Conservation (phyloP, 2,888 invertebrate genomes). For the Stenichneumon culpator region DNA sequence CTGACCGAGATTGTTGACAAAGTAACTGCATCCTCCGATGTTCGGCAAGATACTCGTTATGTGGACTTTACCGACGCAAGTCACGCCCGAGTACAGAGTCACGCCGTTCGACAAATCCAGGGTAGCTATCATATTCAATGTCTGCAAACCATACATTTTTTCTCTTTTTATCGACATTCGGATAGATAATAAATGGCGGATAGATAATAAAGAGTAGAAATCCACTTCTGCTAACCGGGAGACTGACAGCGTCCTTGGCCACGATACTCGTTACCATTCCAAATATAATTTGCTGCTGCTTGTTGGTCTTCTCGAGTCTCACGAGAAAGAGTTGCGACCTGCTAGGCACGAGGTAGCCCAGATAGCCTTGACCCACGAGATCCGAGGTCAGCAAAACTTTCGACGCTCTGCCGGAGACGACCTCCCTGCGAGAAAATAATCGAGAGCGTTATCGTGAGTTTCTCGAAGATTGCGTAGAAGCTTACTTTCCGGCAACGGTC, state of each 20-base stretch:
- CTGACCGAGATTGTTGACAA: slow-evolving; percentile 82
- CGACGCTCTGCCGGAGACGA: slow-evolving; percentile 87
- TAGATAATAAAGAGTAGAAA: background rate
- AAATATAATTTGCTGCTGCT: slow-evolving; percentile 90
- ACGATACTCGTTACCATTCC: slow-evolving; percentile 90
- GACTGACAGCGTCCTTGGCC: slow-evolving; percentile 94
- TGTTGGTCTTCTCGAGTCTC: slow-evolving; percentile 89
- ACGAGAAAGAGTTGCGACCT: slow-evolving; percentile 90
- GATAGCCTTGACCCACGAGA: slow-evolving; percentile 93
- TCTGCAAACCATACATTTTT: slow-evolving; percentile 80
- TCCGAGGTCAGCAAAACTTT: slow-evolving; percentile 95
- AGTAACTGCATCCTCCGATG: slow-evolving; percentile 86
- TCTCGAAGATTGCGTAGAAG: background rate
- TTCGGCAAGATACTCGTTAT: slow-evolving; percentile 90
- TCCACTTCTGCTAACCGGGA: slow-evolving; percentile 87
- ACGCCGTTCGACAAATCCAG: slow-evolving; percentile 93
- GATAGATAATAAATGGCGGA: background rate
- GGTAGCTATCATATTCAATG: slow-evolving; percentile 93
- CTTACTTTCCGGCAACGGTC: slow-evolving; percentile 50
- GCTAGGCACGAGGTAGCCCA: slow-evolving; percentile 91
- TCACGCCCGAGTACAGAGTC: slow-evolving; percentile 93
- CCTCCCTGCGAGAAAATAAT: slow-evolving; percentile 83
- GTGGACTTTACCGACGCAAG: slow-evolving; percentile 93
- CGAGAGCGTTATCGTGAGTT: slow-evolving; percentile 13
- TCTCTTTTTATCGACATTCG: background rate